Evolutionary conservation across 2,113 vertebrate genomes (phyloP).

Genomic region (Hippocampus comes): DNA sequence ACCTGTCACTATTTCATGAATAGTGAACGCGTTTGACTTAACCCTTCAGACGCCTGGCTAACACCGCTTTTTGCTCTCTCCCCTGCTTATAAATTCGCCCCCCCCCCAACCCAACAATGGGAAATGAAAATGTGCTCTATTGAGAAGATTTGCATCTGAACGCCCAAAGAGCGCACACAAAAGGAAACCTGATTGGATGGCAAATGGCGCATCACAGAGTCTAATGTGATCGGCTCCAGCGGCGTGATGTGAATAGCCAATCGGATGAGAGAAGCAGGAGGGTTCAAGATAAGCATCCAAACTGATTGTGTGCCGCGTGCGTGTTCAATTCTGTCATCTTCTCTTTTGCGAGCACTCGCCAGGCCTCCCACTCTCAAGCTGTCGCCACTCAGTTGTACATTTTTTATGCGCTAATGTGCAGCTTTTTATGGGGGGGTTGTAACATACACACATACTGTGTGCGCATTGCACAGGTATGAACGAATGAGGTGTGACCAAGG

Average conservation of each 20-base stretch:
- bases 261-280: conserved; percentile 55
- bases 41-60: conserved; percentile 8
- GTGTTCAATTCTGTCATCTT: conserved; percentile 14
- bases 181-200: conserved; percentile 68
- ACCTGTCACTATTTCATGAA: conserved; percentile 8
- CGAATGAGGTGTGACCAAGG: conserved; percentile 46
- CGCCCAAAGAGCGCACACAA: conserved; percentile 58
- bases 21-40: conserved; percentile 15
- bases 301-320: conserved; percentile 8
- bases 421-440: neutral
- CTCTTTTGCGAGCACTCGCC: neutral
- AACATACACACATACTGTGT: neutral
- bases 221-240: conserved; percentile 62
- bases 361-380: conserved; percentile 35
- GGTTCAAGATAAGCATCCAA: conserved; percentile 53
- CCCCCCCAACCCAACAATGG: conserved; percentile 42
- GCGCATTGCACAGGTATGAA: conserved; percentile 11
- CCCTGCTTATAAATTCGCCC: conserved; percentile 48
- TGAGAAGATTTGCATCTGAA: conserved; percentile 73
- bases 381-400: conserved; percentile 8
- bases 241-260: conserved; percentile 69
- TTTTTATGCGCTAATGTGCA: conserved; percentile 19
- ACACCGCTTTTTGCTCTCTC: conserved; percentile 28
- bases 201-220: conserved; percentile 60
- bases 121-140: conserved; percentile 69